Evolutionary conservation across 2,113 vertebrate genomes (phyloP), one percentile per base, ranked within the genome.

Genomic region (Misgurnus anguillicaudatus): DNA sequence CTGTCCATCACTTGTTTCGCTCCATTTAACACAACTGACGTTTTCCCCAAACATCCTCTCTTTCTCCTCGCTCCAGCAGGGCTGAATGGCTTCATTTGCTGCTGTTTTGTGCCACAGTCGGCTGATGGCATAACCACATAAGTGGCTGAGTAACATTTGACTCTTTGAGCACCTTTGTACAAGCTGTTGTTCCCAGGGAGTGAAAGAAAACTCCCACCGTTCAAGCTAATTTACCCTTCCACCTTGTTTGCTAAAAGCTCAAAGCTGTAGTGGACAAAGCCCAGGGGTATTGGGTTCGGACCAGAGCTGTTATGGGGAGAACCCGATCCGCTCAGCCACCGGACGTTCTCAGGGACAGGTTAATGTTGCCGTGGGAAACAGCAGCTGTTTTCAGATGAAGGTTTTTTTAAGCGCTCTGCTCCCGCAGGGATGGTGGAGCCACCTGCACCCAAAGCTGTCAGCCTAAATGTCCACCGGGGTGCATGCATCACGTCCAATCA

Each of bases 381-480:
- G 82, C 86, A 48, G 81, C 73, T 87, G 77, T 81, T 92, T 92
- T 89, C 88, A 87, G 87, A 83, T 82, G 78, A 84, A 89, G 78
- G 60, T 67, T 85, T 85, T 90, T 90, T 83, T 92, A 89, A 91
- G 88, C 75, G 61, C 60, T n/a, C 48, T 83, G 77, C 72, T 79
- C 87, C 86, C 81, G 80, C 81, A 85, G 86, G 71, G 63, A 84
- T 78, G 36, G 73, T 78, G 84, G 83, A 90, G 85, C 85, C 89
- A 90, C 90, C 88, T 67, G 39, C 9, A 80, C 84, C 63, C 70
- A 87, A 88, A 87, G 86, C 86, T 85, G 82, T 78, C 81, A 78
- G 78, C 83, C 83, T 90, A 80, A 89, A 85, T 88, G 83, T 87
- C 88, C 88, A 78, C 84, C 5, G 81, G 68, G 84, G 85, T 79